Evolutionary conservation across 2,113 vertebrate species (phyloP).

Genomic region (Archilochus colubris): DNA sequence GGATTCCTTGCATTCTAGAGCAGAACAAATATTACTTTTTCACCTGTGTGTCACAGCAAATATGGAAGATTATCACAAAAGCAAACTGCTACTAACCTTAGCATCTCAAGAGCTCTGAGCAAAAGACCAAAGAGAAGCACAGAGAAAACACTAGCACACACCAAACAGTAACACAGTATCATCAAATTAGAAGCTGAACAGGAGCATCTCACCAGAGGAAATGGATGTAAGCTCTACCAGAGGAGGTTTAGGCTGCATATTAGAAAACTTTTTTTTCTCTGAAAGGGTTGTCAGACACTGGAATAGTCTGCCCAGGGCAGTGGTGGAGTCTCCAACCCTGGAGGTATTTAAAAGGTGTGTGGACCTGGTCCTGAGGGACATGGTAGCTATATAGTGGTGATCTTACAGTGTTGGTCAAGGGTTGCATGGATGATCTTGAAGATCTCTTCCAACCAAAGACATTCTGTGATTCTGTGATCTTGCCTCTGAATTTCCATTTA

Average conservation of each 20-base stretch:
- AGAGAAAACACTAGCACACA: not conserved
- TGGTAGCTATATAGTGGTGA: too few relatives aligned
- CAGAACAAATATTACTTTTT: slow-evolving; percentile 49
- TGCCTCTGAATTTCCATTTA: not conserved
- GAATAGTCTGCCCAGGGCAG: too few relatives aligned
- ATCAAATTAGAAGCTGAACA: not conserved
- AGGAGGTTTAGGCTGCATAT: too few relatives aligned
- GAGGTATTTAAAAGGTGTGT: too few relatives aligned
- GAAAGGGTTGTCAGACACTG: too few relatives aligned
- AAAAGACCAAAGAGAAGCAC: not conserved
- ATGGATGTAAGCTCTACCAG: too few relatives aligned
- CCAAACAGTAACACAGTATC: not conserved
- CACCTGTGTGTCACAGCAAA: slow-evolving; percentile 42
- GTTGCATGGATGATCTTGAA: too few relatives aligned
- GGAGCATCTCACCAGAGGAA: not conserved
- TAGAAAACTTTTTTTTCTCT: too few relatives aligned
- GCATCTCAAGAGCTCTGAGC: slow-evolving; percentile 17
- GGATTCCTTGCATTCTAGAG: slow-evolving; percentile 2
- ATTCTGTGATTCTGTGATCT: not conserved
- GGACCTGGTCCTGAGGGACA: too few relatives aligned
- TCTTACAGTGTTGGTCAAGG: too few relatives aligned
- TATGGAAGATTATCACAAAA: slow-evolving; percentile 22
- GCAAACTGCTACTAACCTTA: slow-evolving; percentile 16
- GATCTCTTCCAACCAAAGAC: too few relatives aligned
- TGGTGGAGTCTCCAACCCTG: too few relatives aligned